Conservation (phyloP, 53 echinoderm and acorn worm species). For the Temnopleurus reevesii region DNA sequence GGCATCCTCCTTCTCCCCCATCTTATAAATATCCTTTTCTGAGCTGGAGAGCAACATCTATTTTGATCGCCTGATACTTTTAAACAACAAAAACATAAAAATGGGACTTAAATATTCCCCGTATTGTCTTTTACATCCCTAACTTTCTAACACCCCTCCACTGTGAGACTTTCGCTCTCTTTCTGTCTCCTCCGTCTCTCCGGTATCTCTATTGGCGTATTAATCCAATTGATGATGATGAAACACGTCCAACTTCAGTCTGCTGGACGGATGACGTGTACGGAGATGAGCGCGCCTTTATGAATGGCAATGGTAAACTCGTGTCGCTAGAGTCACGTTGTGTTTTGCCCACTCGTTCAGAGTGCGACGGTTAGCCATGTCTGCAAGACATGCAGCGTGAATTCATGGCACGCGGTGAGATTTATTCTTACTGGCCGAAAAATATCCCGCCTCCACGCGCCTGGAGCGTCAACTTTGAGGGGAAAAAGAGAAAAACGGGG, state of each 20-base stretch:
- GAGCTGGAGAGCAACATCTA: slow-evolving; percentile 39
- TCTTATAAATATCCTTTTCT: slow-evolving; percentile 25
- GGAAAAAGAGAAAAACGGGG: background rate
- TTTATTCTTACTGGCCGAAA: background rate
- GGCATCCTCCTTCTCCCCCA: slow-evolving; percentile 16
- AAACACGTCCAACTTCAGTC: background rate
- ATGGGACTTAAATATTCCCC: background rate
- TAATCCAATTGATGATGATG: slow-evolving; percentile 30
- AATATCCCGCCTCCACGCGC: background rate
- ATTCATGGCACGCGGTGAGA: background rate
- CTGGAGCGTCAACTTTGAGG: background rate
- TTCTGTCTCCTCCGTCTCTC: background rate
- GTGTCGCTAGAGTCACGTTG: background rate
- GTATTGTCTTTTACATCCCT: background rate
- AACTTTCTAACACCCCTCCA: background rate
- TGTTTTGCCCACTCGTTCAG: background rate
- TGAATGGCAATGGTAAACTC: slow-evolving; percentile 5
- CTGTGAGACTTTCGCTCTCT: background rate
- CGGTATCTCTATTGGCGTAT: background rate
- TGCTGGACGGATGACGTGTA: background rate
- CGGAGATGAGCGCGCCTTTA: background rate
- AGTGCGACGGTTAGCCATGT: background rate
- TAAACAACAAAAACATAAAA: slow-evolving; percentile 23
- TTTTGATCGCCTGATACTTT: background rate
- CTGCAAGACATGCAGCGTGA: background rate